phyloP scores from a whole-genome alignment of 1,140 invertebrate genomes.

The Nixonia krombeini region DNA sequence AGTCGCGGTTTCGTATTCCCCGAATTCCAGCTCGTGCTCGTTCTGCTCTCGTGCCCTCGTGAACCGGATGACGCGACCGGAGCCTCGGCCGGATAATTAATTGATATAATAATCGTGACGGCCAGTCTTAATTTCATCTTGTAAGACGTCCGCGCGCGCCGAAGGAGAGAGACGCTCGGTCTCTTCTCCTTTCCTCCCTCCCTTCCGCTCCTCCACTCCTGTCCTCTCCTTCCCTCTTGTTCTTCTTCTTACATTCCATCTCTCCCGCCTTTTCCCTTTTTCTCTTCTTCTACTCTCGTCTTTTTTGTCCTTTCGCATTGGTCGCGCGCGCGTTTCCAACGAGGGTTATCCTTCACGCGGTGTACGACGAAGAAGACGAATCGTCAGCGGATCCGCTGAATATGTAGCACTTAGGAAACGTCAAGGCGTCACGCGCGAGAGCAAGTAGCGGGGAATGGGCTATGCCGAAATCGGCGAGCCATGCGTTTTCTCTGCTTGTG shows the following conservation, averaged over 20 bases:
- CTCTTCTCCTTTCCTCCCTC: slow-evolving; percentile 17
- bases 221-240: slow-evolving; percentile 4
- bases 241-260: slow-evolving; percentile 3
- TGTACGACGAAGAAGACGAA: slow-evolving; percentile 30
- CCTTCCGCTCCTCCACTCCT: slow-evolving; percentile 10
- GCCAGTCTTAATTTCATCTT: slow-evolving; percentile 58
- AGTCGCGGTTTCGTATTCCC: no score
- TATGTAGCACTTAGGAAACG: slow-evolving; percentile 38
- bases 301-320: slow-evolving; percentile 26
- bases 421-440: slow-evolving; percentile 15
- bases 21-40: slow-evolving; percentile 30
- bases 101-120: slow-evolving; percentile 64
- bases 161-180: slow-evolving; percentile 13
- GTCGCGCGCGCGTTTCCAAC: slow-evolving; percentile 24
- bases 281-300: slow-evolving; percentile 1
- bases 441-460: slow-evolving; percentile 20
- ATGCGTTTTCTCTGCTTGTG: no score
- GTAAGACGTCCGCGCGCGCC: slow-evolving; percentile 23
- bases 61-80: slow-evolving; percentile 62
- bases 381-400: slow-evolving; percentile 27
- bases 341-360: slow-evolving; percentile 15
- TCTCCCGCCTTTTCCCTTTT: slow-evolving; percentile 2
- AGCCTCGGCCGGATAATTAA: no score
- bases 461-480: no score
- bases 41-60: slow-evolving; percentile 39